Evolutionary conservation across 2,888 invertebrate species (phyloP), one percentile per base, ranked within the genome.

Genomic region (Aproaerema taeniolella): DNA sequence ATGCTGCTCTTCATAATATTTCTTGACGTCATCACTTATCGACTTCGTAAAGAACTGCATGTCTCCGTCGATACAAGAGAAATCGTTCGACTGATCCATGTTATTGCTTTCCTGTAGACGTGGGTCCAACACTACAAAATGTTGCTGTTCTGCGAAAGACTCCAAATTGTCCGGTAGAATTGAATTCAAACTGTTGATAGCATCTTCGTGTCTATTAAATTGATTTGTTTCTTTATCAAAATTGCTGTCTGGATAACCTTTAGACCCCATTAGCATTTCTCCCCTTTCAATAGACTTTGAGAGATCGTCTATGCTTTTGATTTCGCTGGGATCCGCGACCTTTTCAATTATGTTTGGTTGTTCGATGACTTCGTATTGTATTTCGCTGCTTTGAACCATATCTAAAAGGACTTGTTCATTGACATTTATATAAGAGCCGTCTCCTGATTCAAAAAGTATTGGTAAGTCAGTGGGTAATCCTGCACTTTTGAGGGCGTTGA

Each of bases 361-460:
- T 50, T 87, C 87, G 39, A 87, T 83, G 9, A 87, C 86, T 68
- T 87, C 87, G 45, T 87, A 87, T 53, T 87, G 86, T 47, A 87
- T 86, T 53, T 83, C 86, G 46, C 78, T 86, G 56, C 85, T 86
- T 50, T 87, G 87, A 2, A 86, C 87, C 87, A 87, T 87, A 41
- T 87, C 86, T 7, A 87, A 74, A 26, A 91, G 72, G 16, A 90
- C 89, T 67, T 91, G 90, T 61, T 90, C 91, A 43, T 89, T 90
- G 1, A 91, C 88, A 43, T 89, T 89, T 1, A 91, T 88, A 53
- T 89, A 90, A 17, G 89, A 89, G 0, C 91, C 91, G 49, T 91
- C 90, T 14, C 88, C 89, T 1, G 90, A 90, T 62, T 90, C 90
- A 47, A 90, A 89, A 49, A 91, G 87, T 52, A 91, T 90, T 13